Conservation (phyloP, 2,113 vertebrate genomes). For the Plecotus auritus region DNA sequence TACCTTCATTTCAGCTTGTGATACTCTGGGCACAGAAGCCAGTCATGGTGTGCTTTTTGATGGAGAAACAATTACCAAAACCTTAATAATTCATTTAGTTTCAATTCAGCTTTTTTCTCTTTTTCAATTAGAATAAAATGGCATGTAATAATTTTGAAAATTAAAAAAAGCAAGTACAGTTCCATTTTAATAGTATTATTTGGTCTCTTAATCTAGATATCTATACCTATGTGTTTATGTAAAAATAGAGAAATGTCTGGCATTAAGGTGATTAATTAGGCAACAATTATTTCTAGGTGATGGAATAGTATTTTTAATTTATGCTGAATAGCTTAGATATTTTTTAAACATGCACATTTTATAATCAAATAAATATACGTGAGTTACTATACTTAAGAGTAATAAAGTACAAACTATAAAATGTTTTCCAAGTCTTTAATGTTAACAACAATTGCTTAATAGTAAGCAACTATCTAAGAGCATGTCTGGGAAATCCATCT, state of each 20-base stretch:
- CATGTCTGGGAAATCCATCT: background rate
- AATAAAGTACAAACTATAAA: background rate
- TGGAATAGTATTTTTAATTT: background rate
- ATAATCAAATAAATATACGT: background rate
- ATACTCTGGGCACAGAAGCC: background rate
- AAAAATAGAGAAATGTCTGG: background rate
- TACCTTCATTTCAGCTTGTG: background rate
- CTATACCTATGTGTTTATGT: background rate
- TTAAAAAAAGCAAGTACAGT: background rate
- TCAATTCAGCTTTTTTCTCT: background rate
- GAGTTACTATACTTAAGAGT: background rate
- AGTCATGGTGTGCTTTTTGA: background rate
- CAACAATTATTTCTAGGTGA: slow-evolving; percentile 41
- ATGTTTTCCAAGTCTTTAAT: background rate
- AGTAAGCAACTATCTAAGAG: background rate
- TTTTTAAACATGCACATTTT: background rate
- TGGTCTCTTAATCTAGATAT: background rate
- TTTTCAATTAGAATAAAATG: background rate
- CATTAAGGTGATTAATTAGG: slow-evolving; percentile 63
- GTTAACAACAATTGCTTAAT: background rate
- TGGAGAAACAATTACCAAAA: background rate
- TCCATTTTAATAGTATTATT: background rate
- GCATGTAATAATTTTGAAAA: background rate
- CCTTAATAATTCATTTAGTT: background rate
- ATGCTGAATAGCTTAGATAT: background rate